Evolutionary conservation across 2,113 vertebrate species (phyloP), one percentile per base, ranked within the genome.

Genomic region (Prolemur simus): DNA sequence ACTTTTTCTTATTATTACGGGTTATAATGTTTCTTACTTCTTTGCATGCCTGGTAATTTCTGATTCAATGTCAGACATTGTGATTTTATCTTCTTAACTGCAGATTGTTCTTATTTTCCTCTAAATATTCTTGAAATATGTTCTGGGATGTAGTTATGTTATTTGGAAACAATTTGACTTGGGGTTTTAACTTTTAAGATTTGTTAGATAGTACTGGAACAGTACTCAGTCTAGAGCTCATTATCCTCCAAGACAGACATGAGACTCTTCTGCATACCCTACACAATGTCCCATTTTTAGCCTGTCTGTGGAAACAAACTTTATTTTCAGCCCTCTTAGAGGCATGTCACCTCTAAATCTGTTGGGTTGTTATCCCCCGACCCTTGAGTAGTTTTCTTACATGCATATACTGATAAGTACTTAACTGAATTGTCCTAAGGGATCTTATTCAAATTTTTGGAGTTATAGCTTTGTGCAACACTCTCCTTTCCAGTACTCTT

Each of bases 261-360:
- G 42, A 86, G 8, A 49, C 12, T 29, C 3, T 29, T 63, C 21
- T 77, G 9, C 14, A 0, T 17, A 5, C 6, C 17, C 9, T 20
- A 1, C 1, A 39, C 25, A 29, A 52, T 3, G 5, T 0, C 7
- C 3, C 4, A 9, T 47, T 45, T 52, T n/a, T 11, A 73, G 3
- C 0, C 13, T 87, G 1, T 27, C 20, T 83, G 0, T 83, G 25
- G 27, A 87, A 68, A 73, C 18, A 52, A 49, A 45, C 14, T 69
- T 17, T 17, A 3, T 25, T 58, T 37, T 83, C 2, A 25, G 15
- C 8, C 9, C 1, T 27, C 0, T 45, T 34, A 66, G 23, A 71
- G 10, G 5, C 29, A 74, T 11, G 8, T 23, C 27, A 37, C 4
- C 21, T 45, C 63, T 81, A 34, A 76, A 63, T 0, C 0, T 21